Base-by-base conservation (phyloP, 2,797 vertebrate genomes). In the Coregonus ussuriensis region DNA sequence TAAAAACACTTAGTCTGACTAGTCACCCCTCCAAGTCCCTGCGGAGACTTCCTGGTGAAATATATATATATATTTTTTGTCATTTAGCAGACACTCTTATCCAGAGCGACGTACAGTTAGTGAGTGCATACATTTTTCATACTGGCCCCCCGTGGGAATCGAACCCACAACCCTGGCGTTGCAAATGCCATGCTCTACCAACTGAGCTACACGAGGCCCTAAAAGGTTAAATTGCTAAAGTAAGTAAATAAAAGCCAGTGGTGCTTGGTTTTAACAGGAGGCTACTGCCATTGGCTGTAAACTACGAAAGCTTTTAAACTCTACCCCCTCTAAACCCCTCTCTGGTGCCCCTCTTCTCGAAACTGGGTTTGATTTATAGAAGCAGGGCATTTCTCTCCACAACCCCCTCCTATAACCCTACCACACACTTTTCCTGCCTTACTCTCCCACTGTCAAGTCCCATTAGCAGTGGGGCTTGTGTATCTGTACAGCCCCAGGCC, bases 1-100 rank as follows among this genome's bases (percentile, higher is more conserved):
- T 63, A 81, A 80, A 87, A 89, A 86, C 84, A 47, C 41, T 47
- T 47, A 47, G 7, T 47, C 33, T 88, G 87, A 92, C 88, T 88
- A 85, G 69, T 77, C 72, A 87, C 84, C 63, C 63, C 41, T 5
- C 25, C 31, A 33, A 33, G 31, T 33, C 31, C 31, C 31, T 3
- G 31, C 31, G 56, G 85, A 85, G 76, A 65, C 79, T 80, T 81
- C 80, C 77, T 66, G 25, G 25, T 25, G 25, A 25, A 25, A 25
- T 25, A 25, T 25, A 25, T 25, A 25, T 25, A 25, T 25, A 1
- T 25, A 1, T 25, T 25, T 25, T 25, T 25, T 25, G 25, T 25
- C 25, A 25, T 25, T 25, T 25, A 25, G 25, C 25, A 25, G 25
- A 25, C 25, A 25, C 25, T 25, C 25, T 25, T 25, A 25, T 25